Conservation (phyloP, 64 coral and sea anemone genomes). For the Porites lutea region DNA sequence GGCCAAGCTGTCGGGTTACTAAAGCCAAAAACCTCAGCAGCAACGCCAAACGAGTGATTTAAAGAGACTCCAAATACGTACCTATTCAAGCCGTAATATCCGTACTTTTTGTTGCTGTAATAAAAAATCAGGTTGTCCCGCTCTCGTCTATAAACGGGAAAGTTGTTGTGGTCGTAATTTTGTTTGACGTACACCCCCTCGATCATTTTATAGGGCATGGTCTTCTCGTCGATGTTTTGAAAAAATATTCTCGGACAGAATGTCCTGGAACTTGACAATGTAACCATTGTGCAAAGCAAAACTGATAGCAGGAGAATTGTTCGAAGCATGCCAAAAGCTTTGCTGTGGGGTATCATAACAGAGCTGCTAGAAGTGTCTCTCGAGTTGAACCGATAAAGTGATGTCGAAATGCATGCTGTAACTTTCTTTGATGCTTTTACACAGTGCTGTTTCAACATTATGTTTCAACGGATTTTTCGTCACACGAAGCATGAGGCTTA, state of each 20-base stretch:
- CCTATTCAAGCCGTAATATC: no score
- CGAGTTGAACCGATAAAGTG: no score
- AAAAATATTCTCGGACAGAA: constrained; percentile 82
- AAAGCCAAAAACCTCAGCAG: background rate
- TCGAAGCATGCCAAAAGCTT: no score
- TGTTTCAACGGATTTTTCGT: no score
- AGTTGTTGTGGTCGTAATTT: constrained; percentile 49
- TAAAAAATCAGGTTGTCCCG: constrained; percentile 62
- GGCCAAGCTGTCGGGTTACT: constrained; percentile 52
- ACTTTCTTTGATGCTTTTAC: no score
- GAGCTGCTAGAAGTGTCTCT: no score
- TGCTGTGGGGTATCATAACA: no score
- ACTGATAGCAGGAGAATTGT: background rate
- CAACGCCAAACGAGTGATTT: constrained; percentile 55
- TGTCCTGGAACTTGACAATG: constrained; percentile 20
- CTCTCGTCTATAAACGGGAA: constrained; percentile 76
- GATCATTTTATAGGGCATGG: constrained; percentile 77
- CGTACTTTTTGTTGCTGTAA: background rate
- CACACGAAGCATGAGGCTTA: no score
- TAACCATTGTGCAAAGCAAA: background rate
- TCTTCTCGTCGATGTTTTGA: constrained; percentile 67
- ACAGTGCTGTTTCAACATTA: no score
- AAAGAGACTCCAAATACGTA: constrained; percentile 51
- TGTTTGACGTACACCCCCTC: constrained; percentile 88
- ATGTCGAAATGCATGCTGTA: no score